These are phyloP conservation scores for Catocala sponsa DNA, from an alignment of 2,888 invertebrate genomes.

Conservation along the genomic window DNA sequence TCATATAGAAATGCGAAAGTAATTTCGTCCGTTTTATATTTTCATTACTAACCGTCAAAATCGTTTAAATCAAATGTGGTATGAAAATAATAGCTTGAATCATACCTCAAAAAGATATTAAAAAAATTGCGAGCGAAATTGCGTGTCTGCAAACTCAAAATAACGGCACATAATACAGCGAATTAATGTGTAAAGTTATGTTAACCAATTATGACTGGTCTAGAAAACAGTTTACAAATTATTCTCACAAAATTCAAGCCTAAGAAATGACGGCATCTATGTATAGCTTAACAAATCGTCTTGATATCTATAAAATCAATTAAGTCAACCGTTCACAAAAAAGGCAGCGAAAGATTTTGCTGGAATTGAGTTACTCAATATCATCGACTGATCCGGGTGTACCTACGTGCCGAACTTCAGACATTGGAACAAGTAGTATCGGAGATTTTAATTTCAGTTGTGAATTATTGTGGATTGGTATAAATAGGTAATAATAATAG, in stretches of 20 bases:
- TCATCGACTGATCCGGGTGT: neutral
- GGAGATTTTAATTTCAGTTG: too few relatives aligned
- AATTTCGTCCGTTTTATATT: too few relatives aligned
- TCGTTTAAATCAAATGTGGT: too few relatives aligned
- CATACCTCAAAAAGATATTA: neutral
- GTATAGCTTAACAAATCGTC: slow-evolving; percentile 33
- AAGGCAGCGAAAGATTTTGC: slow-evolving; percentile 21
- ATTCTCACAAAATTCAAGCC: slow-evolving; percentile 19
- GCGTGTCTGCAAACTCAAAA: neutral
- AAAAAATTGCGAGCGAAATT: neutral
- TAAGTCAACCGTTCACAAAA: slow-evolving; percentile 20
- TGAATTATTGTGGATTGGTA: too few relatives aligned
- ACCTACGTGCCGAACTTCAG: too few relatives aligned
- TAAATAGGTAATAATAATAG: too few relatives aligned
- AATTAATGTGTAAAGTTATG: slow-evolving; percentile 10
- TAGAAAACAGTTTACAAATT: slow-evolving; percentile 11
- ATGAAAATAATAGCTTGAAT: too few relatives aligned
- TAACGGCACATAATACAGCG: slow-evolving; percentile 1
- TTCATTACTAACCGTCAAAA: too few relatives aligned
- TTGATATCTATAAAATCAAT: slow-evolving; percentile 42
- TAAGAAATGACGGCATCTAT: slow-evolving; percentile 16
- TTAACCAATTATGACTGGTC: slow-evolving; percentile 16
- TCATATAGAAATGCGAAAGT: too few relatives aligned
- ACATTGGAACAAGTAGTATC: too few relatives aligned
- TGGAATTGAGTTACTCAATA: slow-evolving; percentile 16